phyloP scores from a whole-genome alignment of 2,888 invertebrate genomes.

The Melanophora roralis region DNA sequence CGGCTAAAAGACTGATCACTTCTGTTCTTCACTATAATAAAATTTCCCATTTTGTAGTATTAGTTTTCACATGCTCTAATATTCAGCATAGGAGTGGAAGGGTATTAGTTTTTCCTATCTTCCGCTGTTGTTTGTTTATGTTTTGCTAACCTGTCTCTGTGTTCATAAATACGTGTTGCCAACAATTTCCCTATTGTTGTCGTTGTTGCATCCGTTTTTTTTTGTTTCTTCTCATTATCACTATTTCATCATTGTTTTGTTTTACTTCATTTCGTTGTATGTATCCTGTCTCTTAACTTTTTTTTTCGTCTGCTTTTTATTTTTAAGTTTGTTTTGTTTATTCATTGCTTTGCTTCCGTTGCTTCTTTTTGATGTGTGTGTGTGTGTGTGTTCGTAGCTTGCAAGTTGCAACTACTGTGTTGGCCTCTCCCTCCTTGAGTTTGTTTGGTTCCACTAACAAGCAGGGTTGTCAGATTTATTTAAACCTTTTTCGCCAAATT shows the following conservation, averaged over 20 bases:
- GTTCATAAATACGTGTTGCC: too few species aligned
- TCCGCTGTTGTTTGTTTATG: slow-evolving; percentile 35
- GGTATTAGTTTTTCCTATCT: slow-evolving; percentile 51
- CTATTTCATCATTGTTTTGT: slow-evolving; percentile 29
- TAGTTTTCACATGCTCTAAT: too few species aligned
- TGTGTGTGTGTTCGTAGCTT: slow-evolving; percentile 25
- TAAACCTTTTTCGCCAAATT: too few species aligned
- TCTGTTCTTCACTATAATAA: too few species aligned
- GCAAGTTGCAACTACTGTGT: slow-evolving; percentile 19
- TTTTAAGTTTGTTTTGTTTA: background rate
- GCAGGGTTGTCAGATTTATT: too few species aligned
- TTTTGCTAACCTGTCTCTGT: too few species aligned
- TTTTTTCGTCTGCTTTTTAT: slow-evolving; percentile 18
- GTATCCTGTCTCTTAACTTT: slow-evolving; percentile 42
- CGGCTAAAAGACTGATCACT: too few species aligned
- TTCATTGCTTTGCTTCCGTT: slow-evolving; percentile 44
- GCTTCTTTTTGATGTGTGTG: slow-evolving; percentile 35
- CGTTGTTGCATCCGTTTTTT: slow-evolving; percentile 9
- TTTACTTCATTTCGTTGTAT: slow-evolving; percentile 36
- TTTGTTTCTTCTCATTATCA: slow-evolving; percentile 16
- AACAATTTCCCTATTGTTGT: slow-evolving; percentile 31
- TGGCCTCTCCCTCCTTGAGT: slow-evolving; percentile 4
- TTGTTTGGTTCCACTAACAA: slow-evolving; percentile 26
- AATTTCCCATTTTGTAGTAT: too few species aligned
- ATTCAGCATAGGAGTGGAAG: too few species aligned